Percentiles rank a stretch among this genome's conserved stretches.
phyloP scores from a whole-genome alignment of 64 coral and sea anemone genomes.

The Stichodactyla helianthus region DNA sequence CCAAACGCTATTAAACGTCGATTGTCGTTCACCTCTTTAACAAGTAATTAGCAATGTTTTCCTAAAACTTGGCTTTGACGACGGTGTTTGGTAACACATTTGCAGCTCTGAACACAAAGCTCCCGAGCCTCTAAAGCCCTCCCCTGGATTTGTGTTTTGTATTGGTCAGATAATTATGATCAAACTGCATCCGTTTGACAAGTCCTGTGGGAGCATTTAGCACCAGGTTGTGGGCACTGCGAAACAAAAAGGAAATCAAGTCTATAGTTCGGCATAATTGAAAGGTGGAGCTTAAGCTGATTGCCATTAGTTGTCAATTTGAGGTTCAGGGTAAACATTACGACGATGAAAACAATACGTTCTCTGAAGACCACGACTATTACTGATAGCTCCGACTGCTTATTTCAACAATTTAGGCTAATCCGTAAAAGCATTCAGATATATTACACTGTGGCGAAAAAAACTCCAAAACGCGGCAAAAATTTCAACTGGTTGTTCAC shows the following conservation, averaged over 20 bases:
- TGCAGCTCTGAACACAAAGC: neutral
- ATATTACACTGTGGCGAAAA: neutral
- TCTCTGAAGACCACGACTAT: neutral
- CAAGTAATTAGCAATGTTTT: neutral
- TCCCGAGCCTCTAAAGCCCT: neutral
- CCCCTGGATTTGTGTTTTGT: neutral
- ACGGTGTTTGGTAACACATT: neutral
- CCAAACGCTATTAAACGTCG: neutral
- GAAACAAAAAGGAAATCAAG: constrained; percentile 2
- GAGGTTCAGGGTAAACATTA: neutral
- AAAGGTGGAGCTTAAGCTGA: neutral
- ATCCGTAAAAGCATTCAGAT: neutral
- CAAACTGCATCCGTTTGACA: neutral
- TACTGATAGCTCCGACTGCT: neutral
- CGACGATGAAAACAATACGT: neutral
- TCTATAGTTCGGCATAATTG: neutral
- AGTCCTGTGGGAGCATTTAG: neutral
- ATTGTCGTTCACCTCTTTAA: neutral
- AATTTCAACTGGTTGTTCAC: neutral
- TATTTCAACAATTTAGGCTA: neutral
- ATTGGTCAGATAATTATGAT: neutral
- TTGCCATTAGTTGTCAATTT: neutral
- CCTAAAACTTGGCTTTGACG: neutral
- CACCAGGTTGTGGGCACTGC: neutral
- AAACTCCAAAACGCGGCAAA: neutral